Evolutionary conservation across 2,113 vertebrate species (phyloP).

Genomic region (Benitochromis conjunctus): DNA sequence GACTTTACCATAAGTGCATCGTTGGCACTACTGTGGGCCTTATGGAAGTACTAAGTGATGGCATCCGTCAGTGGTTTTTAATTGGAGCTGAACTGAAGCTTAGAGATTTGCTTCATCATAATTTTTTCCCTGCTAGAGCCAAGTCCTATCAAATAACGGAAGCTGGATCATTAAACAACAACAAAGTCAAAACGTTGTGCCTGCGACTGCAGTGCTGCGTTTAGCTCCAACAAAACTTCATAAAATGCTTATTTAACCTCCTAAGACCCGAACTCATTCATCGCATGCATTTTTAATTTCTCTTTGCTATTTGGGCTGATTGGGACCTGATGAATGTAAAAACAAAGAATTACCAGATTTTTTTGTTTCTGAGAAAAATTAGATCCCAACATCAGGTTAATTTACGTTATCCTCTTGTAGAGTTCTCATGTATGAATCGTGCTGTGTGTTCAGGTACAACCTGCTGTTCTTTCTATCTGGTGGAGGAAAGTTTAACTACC

Average conservation of each 20-base stretch:
- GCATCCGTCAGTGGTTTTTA: background rate
- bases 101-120: background rate
- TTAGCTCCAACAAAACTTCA: background rate
- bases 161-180: background rate
- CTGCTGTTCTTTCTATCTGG: conserved; percentile 95
- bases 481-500: conserved; percentile 98
- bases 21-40: background rate
- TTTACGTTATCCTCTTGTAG: background rate
- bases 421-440: background rate
- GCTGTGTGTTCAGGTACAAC: conserved; percentile 82
- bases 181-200: background rate
- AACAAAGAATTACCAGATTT: too few species aligned
- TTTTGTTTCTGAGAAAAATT: too few species aligned
- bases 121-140: background rate
- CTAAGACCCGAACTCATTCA: too few species aligned
- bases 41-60: background rate
- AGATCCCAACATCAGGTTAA: background rate
- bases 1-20: background rate
- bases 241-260: background rate
- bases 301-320: too few species aligned
- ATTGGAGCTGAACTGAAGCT: background rate
- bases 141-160: background rate
- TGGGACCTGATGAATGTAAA: too few species aligned
- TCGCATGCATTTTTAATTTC: too few species aligned
- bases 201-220: background rate